These are phyloP conservation scores for Melitaea athalia DNA, from an alignment of 2,888 invertebrate genomes.

Conservation along the genomic window DNA sequence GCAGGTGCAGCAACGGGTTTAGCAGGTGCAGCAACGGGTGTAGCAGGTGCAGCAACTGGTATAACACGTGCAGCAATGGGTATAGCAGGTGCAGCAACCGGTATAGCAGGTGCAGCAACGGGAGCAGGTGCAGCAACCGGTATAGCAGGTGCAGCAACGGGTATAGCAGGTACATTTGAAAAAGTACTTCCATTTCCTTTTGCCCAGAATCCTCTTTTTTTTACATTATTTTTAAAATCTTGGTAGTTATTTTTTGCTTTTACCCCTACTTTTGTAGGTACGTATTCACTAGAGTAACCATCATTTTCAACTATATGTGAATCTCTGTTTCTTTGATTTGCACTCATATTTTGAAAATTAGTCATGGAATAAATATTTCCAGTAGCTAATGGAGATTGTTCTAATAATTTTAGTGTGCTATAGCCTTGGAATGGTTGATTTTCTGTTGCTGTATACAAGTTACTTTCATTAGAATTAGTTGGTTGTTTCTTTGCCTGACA, in stretches of 20 bases:
- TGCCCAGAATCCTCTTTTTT: conserved; percentile 73
- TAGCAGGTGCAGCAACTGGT: background rate
- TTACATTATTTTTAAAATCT: conserved; percentile 74
- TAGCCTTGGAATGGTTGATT: conserved; percentile 60
- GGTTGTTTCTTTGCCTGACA: conserved; percentile 58
- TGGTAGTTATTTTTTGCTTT: conserved; percentile 74
- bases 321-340: conserved; percentile 48
- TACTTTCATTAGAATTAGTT: conserved; percentile 43
- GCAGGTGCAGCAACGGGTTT: background rate
- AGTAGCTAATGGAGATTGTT: conserved; percentile 65
- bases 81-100: background rate
- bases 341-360: conserved; percentile 67
- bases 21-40: background rate
- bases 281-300: conserved; percentile 72
- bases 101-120: background rate
- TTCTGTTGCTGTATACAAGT: conserved; percentile 48
- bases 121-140: background rate
- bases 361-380: conserved; percentile 68
- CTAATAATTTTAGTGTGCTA: conserved; percentile 58
- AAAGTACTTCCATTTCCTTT: conserved; percentile 63
- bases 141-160: background rate
- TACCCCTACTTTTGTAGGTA: conserved; percentile 71
- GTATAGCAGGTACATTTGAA: conserved; percentile 2
- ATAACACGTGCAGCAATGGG: too few species aligned
- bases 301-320: conserved; percentile 55